Evolutionary conservation across 2,888 invertebrate species (phyloP), one percentile per base, ranked within the genome.

Genomic region (Machimus atricapillus): DNA sequence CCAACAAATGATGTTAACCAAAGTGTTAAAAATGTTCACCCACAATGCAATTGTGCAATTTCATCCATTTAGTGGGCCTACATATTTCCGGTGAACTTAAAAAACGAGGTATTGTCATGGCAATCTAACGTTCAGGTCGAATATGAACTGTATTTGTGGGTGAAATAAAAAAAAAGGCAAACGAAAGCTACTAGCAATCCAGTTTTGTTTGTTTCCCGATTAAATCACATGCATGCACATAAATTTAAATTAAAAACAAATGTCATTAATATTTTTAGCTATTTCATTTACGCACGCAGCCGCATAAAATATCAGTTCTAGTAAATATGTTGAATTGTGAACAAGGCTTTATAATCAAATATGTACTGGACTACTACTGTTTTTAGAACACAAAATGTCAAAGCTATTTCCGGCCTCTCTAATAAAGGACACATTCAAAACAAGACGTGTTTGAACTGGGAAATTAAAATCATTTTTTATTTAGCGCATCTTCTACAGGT

Each of bases 11-110:
- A 46, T 52, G 79, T 79, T 79, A 79, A 79, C 79, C 27, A 52
- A 79, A 46, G 52, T 79, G 79, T 79, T 79, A 52, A 79, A 79
- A 52, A 79, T 79, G 52, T 52, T 79, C 79, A 46, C 31, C 79
- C 52, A 27, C 79, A 34, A 23, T 79, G 46, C 19, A 52, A 79
- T 23, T 79, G 31, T 52, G 31, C 27, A 79, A 79, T 52, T 79
- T 12, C 27, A 6, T 46, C 52, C 79, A 79, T 52, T 79, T 79
- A 79, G n/a, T 46, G 27, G 14, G 19, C 7, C 8, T n/a, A n/a
- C 56, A n/a, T 23, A 52, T 52, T 19, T 79, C 43, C 46, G 52
- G 19, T 1, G 6, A 79, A 37, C 19, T 52, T 52, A 79, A 79
- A 74, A 34, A 27, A 12, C 1, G 52, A 52, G 52, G 31, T 27